Percentiles rank a stretch among this genome's conserved stretches.
Conservation (phyloP, 2,888 invertebrate species). For the Drosophila engyochracea region DNA sequence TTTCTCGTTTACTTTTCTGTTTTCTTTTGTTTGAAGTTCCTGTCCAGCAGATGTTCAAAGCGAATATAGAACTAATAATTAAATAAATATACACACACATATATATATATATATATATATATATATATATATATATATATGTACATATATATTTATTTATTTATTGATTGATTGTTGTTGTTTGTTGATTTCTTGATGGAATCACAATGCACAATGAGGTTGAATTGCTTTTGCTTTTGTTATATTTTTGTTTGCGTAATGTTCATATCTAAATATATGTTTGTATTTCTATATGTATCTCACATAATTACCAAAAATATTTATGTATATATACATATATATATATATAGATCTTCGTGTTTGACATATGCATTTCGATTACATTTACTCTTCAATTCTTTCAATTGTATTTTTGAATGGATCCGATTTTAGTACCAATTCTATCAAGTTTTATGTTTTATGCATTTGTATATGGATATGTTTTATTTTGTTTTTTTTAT, state of each 20-base stretch:
- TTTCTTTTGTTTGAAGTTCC: constrained; percentile 33
- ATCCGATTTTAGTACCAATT: constrained; percentile 21
- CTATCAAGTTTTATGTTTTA: constrained; percentile 7
- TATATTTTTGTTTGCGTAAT: constrained; percentile 19
- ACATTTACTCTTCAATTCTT: constrained; percentile 4
- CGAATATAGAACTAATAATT: constrained; percentile 13
- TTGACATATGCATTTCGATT: constrained; percentile 11
- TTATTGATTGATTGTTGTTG: neutral
- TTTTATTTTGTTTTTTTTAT: constrained; percentile 17
- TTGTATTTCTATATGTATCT: constrained; percentile 9
- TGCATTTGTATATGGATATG: constrained; percentile 50
- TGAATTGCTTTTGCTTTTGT: constrained; percentile 3
- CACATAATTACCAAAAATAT: constrained; percentile 21
- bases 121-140: neutral
- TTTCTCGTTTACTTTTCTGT: neutral
- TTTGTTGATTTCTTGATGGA: constrained; percentile 28
- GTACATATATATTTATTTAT: neutral
- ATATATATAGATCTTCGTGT: neutral
- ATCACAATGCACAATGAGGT: constrained; percentile 34
- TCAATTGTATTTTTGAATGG: neutral
- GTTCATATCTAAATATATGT: constrained; percentile 47
- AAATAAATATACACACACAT: neutral
- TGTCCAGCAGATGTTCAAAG: constrained; percentile 49
- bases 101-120: constrained; percentile 9
- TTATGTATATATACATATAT: constrained; percentile 14